These are phyloP conservation scores for Meloidogyne chitwoodi DNA, from an alignment of 1,140 invertebrate genomes.

Conservation along the genomic window DNA sequence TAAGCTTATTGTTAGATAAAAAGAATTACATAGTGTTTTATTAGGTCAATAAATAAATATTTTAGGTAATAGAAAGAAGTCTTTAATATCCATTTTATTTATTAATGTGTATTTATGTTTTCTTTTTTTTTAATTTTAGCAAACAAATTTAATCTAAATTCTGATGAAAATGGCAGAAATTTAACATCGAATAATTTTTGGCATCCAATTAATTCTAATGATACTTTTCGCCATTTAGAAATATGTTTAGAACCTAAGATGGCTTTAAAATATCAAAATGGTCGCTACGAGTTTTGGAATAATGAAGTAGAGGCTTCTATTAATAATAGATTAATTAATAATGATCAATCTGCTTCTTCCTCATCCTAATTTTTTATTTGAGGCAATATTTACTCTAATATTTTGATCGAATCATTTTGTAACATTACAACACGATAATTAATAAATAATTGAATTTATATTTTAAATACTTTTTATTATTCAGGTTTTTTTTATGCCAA, in stretches of 20 bases:
- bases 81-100: too few relatives aligned
- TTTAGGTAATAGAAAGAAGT: constrained; percentile 2
- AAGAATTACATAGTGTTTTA: too few relatives aligned
- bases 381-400: not conserved
- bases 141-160: constrained; percentile 18
- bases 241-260: constrained; percentile 26
- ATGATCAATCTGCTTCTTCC: not conserved
- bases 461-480: too few relatives aligned
- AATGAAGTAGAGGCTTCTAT: constrained; percentile 22
- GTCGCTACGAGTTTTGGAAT: constrained; percentile 29
- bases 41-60: too few relatives aligned
- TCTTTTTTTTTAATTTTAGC: constrained; percentile 9
- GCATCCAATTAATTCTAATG: constrained; percentile 16
- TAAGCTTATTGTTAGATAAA: too few relatives aligned
- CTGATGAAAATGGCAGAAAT: not conserved
- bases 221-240: constrained; percentile 34
- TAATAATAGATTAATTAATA: not conserved
- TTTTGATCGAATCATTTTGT: too few relatives aligned
- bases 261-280: constrained; percentile 25
- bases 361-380: not conserved
- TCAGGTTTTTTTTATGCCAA: too few relatives aligned
- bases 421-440: too few relatives aligned
- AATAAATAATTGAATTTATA: too few relatives aligned
- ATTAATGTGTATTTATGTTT: too few relatives aligned
- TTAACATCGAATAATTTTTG: constrained; percentile 14